Evolutionary conservation across 2,797 vertebrate genomes (phyloP), one percentile per base, ranked within the genome.

Genomic region (Philypnodon macrostomus): DNA sequence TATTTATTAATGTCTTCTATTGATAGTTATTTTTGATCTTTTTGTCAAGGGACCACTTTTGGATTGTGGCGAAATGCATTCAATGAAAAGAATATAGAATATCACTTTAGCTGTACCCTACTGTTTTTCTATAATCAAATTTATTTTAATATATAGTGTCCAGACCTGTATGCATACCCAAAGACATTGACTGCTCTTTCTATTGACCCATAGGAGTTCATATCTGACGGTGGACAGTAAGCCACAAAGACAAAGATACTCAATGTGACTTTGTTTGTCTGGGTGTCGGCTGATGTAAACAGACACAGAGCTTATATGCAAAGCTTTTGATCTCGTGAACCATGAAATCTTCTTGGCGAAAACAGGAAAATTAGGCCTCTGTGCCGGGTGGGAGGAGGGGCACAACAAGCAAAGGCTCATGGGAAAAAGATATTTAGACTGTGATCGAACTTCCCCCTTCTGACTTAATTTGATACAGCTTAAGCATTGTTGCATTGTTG

Each of bases 271-370:
- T 79, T 77, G 75, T 82, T 82, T 81, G 54, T 66, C 63, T 14
- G 77, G 36, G 67, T 77, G 80, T 77, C 70, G 79, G 76, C 85
- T 85, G 86, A 80, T 87, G 83, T 87, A 87, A 89, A 87, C 85
- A 88, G 80, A 85, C 54, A 59, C 70, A 17, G 67, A 76, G 82
- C 82, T 86, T 79, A 84, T 75, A 71, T 70, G 39, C 38, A 40
- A 75, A 83, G 84, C 82, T 81, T 88, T 88, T 90, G 84, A 90
- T 86, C 83, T 87, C 30, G 57, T 86, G 82, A 87, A 84, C 85
- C 60, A 41, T 87, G 80, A 87, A 84, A 86, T 87, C 70, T 79
- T 82, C 81, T 76, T 14, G 19, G 61, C 60, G 57, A 83, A 87
- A 84, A 85, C 71, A 76, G 75, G 71, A 80, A 87, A 88, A 87